phyloP scores from a whole-genome alignment of 2,113 vertebrate genomes.

The Perca fluviatilis region DNA sequence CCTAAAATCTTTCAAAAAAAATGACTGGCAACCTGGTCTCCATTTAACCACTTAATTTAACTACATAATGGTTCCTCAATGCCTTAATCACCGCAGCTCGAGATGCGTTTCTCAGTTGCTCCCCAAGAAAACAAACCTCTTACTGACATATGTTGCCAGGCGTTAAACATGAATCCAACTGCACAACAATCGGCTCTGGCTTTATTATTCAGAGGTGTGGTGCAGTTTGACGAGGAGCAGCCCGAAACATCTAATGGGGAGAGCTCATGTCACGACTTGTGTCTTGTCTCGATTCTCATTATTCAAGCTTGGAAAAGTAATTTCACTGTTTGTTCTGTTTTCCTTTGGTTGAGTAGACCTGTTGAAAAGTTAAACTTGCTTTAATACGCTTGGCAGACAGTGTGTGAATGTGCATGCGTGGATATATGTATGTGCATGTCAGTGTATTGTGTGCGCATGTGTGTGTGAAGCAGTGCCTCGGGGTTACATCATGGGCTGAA shows the following conservation, averaged over 20 bases:
- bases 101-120: conserved; percentile 52
- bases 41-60: conserved; percentile 75
- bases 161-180: conserved; percentile 41
- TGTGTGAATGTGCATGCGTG: conserved; percentile 6
- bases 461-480: background rate
- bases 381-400: conserved; percentile 31
- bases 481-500: conserved; percentile 64
- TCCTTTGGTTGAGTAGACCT: conserved; percentile 43
- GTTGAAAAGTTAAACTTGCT: conserved; percentile 65
- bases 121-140: conserved; percentile 65
- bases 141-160: conserved; percentile 53
- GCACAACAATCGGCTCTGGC: conserved; percentile 20
- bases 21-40: conserved; percentile 64
- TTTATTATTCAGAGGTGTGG: conserved; percentile 47
- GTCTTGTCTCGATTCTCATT: conserved; percentile 52
- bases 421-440: conserved; percentile 11
- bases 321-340: conserved; percentile 54
- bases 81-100: conserved; percentile 60
- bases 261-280: conserved; percentile 58
- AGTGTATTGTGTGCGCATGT: conserved; percentile 5
- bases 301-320: conserved; percentile 52
- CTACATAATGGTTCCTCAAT: conserved; percentile 73
- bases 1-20: conserved; percentile 45
- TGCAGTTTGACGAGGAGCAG: conserved; percentile 21
- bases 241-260: conserved; percentile 20